These are phyloP conservation scores for Epizoanthus scotinus DNA, from an alignment of 92 coral and sea anemone species.

Conservation along the genomic window DNA sequence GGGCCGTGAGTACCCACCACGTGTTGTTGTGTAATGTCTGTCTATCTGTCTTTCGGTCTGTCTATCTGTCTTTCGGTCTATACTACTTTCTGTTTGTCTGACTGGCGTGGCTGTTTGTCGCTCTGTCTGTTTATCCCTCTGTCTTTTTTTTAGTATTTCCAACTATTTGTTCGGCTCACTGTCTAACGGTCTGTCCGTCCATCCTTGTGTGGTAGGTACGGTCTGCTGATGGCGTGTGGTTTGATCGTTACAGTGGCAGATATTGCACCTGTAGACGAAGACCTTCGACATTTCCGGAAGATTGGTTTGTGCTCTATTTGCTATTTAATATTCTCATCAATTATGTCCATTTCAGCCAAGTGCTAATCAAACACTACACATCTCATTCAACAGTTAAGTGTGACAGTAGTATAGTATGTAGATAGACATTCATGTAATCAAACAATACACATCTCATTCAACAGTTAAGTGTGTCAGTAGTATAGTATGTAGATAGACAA, in stretches of 20 bases:
- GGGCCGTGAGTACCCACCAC: slow-evolving; percentile 24
- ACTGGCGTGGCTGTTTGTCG: not conserved
- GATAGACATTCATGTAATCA: too few species aligned
- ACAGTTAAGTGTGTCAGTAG: too few species aligned
- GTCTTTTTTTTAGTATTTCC: not conserved
- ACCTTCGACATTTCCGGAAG: not conserved
- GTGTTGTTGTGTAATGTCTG: not conserved
- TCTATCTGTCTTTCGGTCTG: not conserved
- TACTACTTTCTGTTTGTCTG: not conserved
- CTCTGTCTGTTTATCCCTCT: not conserved
- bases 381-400: too few species aligned
- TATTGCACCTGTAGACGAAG: not conserved
- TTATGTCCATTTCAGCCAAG: not conserved
- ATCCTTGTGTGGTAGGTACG: slow-evolving; percentile 7
- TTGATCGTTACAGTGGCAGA: slow-evolving; percentile 13
- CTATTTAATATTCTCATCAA: not conserved
- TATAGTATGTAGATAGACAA: too few species aligned
- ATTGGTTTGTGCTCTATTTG: not conserved
- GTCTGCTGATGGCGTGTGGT: slow-evolving; percentile 17
- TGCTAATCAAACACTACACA: too few species aligned
- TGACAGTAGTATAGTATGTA: too few species aligned
- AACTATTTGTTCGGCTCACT: not conserved
- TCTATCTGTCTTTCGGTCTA: not conserved
- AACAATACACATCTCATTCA: too few species aligned
- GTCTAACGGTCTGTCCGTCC: not conserved